These are phyloP conservation scores for Catharus minimus DNA, from an alignment of 2,113 vertebrate species.

Conservation along the genomic window DNA sequence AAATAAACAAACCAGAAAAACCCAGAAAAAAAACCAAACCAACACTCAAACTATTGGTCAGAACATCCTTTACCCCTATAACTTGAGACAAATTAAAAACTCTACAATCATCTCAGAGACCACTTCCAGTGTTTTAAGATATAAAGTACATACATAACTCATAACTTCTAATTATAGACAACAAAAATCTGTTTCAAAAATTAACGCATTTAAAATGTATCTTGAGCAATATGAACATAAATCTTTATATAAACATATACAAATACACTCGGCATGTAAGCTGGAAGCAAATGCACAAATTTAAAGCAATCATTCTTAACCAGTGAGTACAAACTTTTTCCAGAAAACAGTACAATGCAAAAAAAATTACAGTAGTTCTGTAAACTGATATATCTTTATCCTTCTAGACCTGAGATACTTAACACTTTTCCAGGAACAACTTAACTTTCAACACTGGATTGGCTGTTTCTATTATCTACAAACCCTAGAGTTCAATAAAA, in stretches of 20 bases:
- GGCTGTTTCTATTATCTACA: background rate
- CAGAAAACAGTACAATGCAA: background rate
- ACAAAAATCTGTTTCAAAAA: background rate
- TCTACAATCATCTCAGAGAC: background rate
- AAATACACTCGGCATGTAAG: background rate
- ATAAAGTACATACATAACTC: background rate
- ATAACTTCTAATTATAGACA: background rate
- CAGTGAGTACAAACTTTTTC: background rate
- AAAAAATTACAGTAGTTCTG: background rate
- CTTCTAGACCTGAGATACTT: background rate
- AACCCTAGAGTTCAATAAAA: background rate
- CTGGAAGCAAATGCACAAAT: background rate
- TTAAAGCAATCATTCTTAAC: background rate
- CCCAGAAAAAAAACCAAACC: background rate
- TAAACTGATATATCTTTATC: background rate
- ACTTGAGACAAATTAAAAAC: background rate
- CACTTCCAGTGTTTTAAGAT: background rate
- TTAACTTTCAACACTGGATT: background rate
- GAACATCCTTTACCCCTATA: background rate
- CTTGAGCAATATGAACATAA: background rate
- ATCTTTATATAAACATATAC: background rate
- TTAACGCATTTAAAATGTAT: background rate
- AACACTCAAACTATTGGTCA: background rate
- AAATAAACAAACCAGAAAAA: no score
- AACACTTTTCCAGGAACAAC: background rate